phyloP scores from a whole-genome alignment of 1,140 invertebrate species.

The Frieseomelitta varia region DNA sequence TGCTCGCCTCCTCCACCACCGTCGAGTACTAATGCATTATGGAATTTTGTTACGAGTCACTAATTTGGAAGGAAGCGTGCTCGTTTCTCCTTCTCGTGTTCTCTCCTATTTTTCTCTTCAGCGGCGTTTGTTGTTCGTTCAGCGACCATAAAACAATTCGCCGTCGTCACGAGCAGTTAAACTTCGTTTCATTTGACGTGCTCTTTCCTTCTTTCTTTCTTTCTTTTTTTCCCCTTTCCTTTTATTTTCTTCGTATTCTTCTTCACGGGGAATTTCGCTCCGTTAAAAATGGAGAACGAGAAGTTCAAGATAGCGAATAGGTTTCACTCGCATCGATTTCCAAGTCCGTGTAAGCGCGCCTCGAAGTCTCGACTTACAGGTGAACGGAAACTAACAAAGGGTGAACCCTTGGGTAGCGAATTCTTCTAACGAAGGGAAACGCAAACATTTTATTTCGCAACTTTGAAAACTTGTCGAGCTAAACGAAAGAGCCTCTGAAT shows the following conservation, averaged over 20 bases:
- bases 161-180: background rate
- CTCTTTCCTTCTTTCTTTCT: too few relatives aligned
- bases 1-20: too few relatives aligned
- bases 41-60: conserved; percentile 4
- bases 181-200: background rate
- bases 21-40: background rate
- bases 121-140: background rate
- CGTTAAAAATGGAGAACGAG: background rate
- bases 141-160: background rate
- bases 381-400: background rate
- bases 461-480: conserved; percentile 7
- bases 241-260: background rate
- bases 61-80: background rate
- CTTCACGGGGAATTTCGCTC: background rate
- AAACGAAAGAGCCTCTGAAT: background rate
- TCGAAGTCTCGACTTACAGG: background rate
- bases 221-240: too few relatives aligned
- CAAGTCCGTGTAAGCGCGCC: background rate
- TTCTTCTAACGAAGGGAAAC: conserved; percentile 30
- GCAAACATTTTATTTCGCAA: conserved; percentile 30
- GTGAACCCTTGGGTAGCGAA: background rate
- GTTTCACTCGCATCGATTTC: background rate
- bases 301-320: background rate
- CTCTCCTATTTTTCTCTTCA: fast-evolving
- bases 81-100: background rate